Conservation (phyloP, 53 echinoderm and acorn worm species). For the Temnopleurus reevesii region DNA sequence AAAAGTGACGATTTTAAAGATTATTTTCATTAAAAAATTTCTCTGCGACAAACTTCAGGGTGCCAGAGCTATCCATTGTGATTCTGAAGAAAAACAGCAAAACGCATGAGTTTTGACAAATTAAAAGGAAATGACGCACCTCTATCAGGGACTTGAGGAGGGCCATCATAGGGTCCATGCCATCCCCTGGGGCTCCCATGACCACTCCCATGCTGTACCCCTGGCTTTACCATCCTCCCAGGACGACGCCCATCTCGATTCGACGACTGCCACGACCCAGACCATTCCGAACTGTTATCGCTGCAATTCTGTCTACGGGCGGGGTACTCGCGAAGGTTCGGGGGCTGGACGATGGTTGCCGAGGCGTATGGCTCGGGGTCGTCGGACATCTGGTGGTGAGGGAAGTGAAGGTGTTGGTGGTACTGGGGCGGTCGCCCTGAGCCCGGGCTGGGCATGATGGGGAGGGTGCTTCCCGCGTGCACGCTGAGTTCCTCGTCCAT, state of each 20-base stretch:
- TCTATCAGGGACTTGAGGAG: constrained; percentile 63
- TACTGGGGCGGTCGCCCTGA: constrained; percentile 54
- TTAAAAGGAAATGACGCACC: constrained; percentile 18
- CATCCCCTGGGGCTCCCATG: constrained; percentile 45
- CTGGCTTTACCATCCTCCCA: constrained; percentile 13
- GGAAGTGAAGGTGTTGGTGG: constrained; percentile 53
- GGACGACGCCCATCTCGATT: constrained; percentile 54
- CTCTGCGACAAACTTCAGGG: constrained; percentile 78
- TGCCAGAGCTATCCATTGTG: constrained; percentile 61
- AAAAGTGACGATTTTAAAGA: too few relatives aligned
- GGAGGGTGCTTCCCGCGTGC: constrained; percentile 56
- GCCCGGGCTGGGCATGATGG: constrained; percentile 61
- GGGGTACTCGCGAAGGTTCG: constrained; percentile 23
- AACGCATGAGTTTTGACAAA: too few relatives aligned
- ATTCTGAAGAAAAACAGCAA: constrained; percentile 4
- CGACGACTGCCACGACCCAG: constrained; percentile 66
- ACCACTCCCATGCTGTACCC: constrained; percentile 11
- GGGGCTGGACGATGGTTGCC: constrained; percentile 73
- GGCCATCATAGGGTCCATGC: constrained; percentile 17
- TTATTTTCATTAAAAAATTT: too few relatives aligned
- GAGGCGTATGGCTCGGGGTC: constrained; percentile 95
- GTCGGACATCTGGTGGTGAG: constrained; percentile 47
- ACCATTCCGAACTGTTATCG: constrained; percentile 70
- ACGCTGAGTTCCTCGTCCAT: constrained; percentile 46
- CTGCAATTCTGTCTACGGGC: constrained; percentile 62